A percentile compares a stretch with the other conserved stretches of the same genome.
phyloP scores from a whole-genome alignment of 1,140 invertebrate species.

The Brachionus plicatilis region DNA sequence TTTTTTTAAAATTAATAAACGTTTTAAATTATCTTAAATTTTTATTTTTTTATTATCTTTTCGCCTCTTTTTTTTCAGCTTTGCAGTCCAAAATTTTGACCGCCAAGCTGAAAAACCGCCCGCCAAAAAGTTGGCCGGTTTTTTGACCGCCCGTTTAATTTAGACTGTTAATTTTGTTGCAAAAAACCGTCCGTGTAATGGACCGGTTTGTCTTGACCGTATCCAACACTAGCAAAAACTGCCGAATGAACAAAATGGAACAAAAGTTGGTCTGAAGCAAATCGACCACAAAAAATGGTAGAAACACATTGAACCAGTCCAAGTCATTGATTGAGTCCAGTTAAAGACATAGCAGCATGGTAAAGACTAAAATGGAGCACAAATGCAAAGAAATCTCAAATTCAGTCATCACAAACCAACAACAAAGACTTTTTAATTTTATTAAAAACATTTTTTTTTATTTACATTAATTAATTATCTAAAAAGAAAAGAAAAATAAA shows the following conservation, averaged over 20 bases:
- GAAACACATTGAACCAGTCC: too few relatives aligned
- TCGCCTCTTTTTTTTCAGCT: too few relatives aligned
- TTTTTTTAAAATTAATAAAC: too few relatives aligned
- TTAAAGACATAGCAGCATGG: background rate
- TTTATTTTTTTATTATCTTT: too few relatives aligned
- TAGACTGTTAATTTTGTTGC: too few relatives aligned
- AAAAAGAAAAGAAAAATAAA: background rate
- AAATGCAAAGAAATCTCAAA: constrained; percentile 26
- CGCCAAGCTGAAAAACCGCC: too few relatives aligned
- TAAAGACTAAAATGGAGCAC: background rate
- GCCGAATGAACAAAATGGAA: constrained; percentile 34
- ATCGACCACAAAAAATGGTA: constrained; percentile 27
- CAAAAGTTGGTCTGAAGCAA: constrained; percentile 25
- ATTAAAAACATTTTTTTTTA: constrained; percentile 32
- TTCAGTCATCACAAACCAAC: constrained; percentile 34
- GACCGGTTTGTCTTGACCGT: too few relatives aligned
- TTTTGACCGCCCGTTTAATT: too few relatives aligned
- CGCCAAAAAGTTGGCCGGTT: too few relatives aligned
- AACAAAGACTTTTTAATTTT: constrained; percentile 27
- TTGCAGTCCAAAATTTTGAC: too few relatives aligned
- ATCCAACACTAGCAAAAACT: background rate
- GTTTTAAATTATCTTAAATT: too few relatives aligned
- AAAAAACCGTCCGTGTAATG: too few relatives aligned
- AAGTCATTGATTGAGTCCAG: background rate
- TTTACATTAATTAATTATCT: background rate